Conservation (phyloP, 2,797 vertebrate species). For the Orestias chungarensis region DNA sequence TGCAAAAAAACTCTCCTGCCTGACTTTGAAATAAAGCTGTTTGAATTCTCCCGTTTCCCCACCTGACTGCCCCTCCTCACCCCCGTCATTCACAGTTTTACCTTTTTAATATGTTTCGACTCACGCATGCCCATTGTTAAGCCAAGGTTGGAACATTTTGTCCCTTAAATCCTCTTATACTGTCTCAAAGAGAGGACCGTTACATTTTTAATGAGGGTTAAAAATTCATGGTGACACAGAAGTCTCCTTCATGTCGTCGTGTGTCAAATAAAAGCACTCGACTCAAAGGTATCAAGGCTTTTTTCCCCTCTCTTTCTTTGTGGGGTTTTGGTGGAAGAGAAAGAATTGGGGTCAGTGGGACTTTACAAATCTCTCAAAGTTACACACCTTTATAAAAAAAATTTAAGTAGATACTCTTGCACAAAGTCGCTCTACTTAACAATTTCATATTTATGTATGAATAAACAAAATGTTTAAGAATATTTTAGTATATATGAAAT, state of each 20-base stretch:
- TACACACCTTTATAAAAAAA: not conserved
- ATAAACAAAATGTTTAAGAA: no score
- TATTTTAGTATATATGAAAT: not conserved
- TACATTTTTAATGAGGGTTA: slow-evolving; percentile 26
- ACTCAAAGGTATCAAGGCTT: slow-evolving; percentile 1
- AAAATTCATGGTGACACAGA: slow-evolving; percentile 26
- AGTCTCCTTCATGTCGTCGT: slow-evolving; percentile 23
- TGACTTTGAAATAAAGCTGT: slow-evolving; percentile 64
- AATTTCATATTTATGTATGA: not conserved
- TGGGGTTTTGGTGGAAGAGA: slow-evolving; percentile 9
- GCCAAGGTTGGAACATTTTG: slow-evolving; percentile 52
- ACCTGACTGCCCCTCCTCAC: slow-evolving; percentile 53
- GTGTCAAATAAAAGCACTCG: slow-evolving; percentile 36
- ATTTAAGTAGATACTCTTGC: no score
- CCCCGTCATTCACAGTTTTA: slow-evolving; percentile 45
- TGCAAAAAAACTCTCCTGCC: slow-evolving; percentile 48
- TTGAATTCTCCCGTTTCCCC: slow-evolving; percentile 47
- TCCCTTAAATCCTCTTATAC: slow-evolving; percentile 53
- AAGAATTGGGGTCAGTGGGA: not conserved
- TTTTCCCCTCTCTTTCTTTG: slow-evolving; percentile 12
- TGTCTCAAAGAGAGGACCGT: slow-evolving; percentile 38
- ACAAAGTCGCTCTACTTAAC: no score
- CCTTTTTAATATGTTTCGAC: slow-evolving; percentile 41
- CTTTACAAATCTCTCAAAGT: slow-evolving; percentile 9
- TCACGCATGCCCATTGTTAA: slow-evolving; percentile 57